These are phyloP conservation scores for Sebastes minor DNA, from an alignment of 2,797 vertebrate genomes.

Conservation along the genomic window DNA sequence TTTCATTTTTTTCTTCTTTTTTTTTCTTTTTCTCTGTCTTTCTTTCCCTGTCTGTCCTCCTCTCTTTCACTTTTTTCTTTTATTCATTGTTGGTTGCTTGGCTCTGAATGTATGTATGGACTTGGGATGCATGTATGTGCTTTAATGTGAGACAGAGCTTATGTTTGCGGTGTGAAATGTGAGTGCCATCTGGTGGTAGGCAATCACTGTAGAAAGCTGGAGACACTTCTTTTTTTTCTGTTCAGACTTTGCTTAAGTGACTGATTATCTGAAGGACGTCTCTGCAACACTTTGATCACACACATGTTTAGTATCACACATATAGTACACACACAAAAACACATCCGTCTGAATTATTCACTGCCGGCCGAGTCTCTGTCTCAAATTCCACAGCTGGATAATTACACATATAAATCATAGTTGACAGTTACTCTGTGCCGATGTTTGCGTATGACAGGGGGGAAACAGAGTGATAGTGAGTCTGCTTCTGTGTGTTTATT, in stretches of 20 bases:
- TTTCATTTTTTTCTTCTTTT: background rate
- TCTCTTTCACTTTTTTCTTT: background rate
- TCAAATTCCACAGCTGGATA: constrained; percentile 75
- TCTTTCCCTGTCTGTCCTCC: background rate
- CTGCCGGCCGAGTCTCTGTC: constrained; percentile 50
- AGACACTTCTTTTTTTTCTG: background rate
- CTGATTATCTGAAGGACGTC: constrained; percentile 42
- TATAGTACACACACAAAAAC: constrained; percentile 32
- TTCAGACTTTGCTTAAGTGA: constrained; percentile 21
- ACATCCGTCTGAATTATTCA: constrained; percentile 72
- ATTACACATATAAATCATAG: constrained; percentile 81
- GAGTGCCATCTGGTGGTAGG: constrained; percentile 79
- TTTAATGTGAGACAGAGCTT: background rate
- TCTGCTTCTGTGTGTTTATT: background rate
- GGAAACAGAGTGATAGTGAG: constrained; percentile 16
- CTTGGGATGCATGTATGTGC: background rate
- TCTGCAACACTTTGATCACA: constrained; percentile 44
- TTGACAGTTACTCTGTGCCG: constrained; percentile 62
- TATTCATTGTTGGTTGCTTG: background rate
- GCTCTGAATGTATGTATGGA: constrained; percentile 4
- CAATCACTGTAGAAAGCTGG: background rate
- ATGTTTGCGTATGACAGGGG: constrained; percentile 29
- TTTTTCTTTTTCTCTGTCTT: background rate
- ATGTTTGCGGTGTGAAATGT: constrained; percentile 42
- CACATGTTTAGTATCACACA: constrained; percentile 33